Conservation (phyloP, 2,888 invertebrate species). For the Coelopa pilipes region DNA sequence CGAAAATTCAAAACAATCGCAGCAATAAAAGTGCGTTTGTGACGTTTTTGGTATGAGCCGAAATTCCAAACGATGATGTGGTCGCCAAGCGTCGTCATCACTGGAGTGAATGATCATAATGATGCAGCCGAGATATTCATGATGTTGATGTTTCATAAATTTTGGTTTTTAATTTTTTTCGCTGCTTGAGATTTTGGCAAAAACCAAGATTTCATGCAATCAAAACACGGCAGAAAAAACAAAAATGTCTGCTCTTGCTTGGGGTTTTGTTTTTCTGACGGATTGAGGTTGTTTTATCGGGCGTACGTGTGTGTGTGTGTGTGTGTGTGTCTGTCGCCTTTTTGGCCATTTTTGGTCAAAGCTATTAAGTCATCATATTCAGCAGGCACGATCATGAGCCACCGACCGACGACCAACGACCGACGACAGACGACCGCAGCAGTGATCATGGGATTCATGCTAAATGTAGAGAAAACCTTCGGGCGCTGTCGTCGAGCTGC, state of each 20-base stretch:
- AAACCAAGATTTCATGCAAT: too few species aligned
- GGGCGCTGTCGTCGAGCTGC: too few species aligned
- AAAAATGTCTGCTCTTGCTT: background rate
- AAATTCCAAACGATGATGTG: slow-evolving; percentile 24
- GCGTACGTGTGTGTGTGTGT: background rate
- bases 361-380: slow-evolving; percentile 46
- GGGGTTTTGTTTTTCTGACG: background rate
- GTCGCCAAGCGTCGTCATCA: background rate
- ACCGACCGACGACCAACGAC: background rate
- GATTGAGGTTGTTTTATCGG: background rate
- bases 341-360: slow-evolving; percentile 45
- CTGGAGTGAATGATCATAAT: background rate
- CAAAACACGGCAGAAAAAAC: background rate
- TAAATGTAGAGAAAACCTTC: background rate
- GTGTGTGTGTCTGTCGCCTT: background rate
- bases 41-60: slow-evolving; percentile 37
- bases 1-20: slow-evolving; percentile 1
- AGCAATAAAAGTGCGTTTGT: slow-evolving; percentile 26
- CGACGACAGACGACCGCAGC: too few species aligned
- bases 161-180: background rate
- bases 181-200: background rate
- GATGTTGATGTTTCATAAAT: slow-evolving; percentile 5
- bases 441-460: background rate
- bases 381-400: slow-evolving; percentile 12
- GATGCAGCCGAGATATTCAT: background rate